phyloP scores from a whole-genome alignment of 2,113 vertebrate genomes.

The Ranitomeya variabilis region DNA sequence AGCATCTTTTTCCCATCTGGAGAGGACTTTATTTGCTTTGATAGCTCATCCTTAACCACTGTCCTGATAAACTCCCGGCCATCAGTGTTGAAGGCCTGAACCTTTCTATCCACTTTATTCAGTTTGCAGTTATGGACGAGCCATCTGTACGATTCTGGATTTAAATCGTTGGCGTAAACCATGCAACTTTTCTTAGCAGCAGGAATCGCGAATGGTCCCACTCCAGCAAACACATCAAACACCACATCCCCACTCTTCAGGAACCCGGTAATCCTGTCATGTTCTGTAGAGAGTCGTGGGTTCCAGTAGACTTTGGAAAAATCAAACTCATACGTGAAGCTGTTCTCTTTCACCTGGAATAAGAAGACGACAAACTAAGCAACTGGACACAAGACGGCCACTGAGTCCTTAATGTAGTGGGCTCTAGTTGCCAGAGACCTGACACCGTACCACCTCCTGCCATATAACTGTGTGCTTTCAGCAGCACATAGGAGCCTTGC shows the following conservation, averaged over 20 bases:
- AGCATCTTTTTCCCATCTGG: constrained; percentile 63
- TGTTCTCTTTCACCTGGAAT: constrained; percentile 90
- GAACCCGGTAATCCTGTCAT: constrained; percentile 79
- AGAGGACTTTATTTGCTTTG: constrained; percentile 67
- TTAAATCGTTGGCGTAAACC: constrained; percentile 92
- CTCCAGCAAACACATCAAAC: constrained; percentile 90
- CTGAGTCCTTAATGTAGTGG: background rate
- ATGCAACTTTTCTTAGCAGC: constrained; percentile 81
- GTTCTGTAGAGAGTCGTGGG: constrained; percentile 91
- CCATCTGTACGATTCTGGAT: constrained; percentile 91
- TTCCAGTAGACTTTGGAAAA: constrained; percentile 98
- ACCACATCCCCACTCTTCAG: constrained; percentile 79
- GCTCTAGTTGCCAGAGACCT: background rate
- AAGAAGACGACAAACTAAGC: background rate
- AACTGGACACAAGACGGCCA: background rate
- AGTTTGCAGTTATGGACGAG: constrained; percentile 89
- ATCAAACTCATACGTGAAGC: constrained; percentile 86
- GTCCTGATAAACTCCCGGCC: constrained; percentile 88
- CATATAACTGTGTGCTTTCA: too few species aligned
- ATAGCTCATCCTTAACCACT: constrained; percentile 80
- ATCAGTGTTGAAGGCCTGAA: constrained; percentile 86
- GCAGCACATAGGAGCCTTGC: too few species aligned
- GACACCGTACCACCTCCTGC: too few species aligned
- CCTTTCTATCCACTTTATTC: constrained; percentile 84
- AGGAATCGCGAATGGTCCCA: constrained; percentile 90